Percentiles rank a stretch among this genome's conserved stretches.
phyloP scores from a whole-genome alignment of 2,113 vertebrate genomes.

The Pomatostomus ruficeps region DNA sequence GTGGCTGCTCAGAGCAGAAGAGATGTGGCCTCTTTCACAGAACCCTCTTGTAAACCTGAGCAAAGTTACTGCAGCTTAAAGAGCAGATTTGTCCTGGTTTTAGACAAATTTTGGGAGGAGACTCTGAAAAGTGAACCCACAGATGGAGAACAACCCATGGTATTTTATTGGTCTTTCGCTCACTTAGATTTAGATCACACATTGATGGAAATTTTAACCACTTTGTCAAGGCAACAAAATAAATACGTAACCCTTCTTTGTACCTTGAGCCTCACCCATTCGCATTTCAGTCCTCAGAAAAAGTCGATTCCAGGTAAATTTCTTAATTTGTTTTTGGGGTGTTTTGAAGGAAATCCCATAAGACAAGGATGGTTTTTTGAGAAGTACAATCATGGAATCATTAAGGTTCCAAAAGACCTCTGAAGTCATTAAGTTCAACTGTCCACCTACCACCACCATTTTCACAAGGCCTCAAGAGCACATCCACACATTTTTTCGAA shows the following conservation, averaged over 20 bases:
- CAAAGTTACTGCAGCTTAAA: background rate
- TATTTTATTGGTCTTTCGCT: background rate
- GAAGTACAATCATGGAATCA: rapidly evolving
- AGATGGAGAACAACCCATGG: background rate
- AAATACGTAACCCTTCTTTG: background rate
- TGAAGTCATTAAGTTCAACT: background rate
- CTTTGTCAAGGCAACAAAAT: background rate
- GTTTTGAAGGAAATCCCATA: background rate
- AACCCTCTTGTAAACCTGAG: background rate
- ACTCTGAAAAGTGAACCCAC: background rate
- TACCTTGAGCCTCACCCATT: background rate
- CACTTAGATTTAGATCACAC: background rate
- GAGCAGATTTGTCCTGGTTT: too few relatives aligned
- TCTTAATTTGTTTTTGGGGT: background rate
- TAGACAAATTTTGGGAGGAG: too few relatives aligned
- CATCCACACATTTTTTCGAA: background rate
- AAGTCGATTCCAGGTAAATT: background rate
- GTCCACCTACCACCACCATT: too few relatives aligned
- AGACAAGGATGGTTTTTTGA: background rate
- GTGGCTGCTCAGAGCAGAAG: background rate
- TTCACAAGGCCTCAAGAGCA: background rate
- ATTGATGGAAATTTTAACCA: background rate
- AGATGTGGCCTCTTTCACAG: background rate
- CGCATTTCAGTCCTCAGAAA: background rate
- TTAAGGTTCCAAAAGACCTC: background rate